Percentiles rank a stretch among this genome's conserved stretches.
Evolutionary conservation across 92 coral and sea anemone genomes (phyloP).

Genomic region (Metridium senile): DNA sequence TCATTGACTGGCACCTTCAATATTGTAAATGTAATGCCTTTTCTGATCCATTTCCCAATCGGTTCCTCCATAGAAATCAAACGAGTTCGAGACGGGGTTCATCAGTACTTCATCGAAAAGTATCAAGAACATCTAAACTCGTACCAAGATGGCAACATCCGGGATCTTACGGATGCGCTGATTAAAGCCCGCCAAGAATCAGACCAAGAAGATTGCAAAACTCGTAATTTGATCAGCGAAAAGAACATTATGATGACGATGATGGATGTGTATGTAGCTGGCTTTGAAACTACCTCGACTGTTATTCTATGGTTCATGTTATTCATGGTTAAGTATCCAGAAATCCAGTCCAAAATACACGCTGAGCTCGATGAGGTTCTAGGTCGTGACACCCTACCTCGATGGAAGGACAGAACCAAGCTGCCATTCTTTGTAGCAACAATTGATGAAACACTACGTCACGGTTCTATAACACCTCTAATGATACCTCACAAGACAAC

Average conservation of each 20-base stretch:
- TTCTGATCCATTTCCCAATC: conserved; percentile 51
- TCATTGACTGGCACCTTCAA: conserved; percentile 39
- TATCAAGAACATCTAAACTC: conserved; percentile 45
- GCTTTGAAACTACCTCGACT: conserved; percentile 52
- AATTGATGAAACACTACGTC: conserved; percentile 58
- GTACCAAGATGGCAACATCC: conserved; percentile 47
- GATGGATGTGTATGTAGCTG: conserved; percentile 52
- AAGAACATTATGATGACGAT: conserved; percentile 50
- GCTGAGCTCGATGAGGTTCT: not conserved
- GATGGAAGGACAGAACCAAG: conserved; percentile 42
- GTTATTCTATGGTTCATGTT: conserved; percentile 46
- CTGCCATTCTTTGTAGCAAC: conserved; percentile 52
- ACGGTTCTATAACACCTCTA: conserved; percentile 42
- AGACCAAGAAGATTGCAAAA: conserved; percentile 42
- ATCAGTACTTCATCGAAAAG: conserved; percentile 44
- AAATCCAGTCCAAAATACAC: conserved; percentile 3
- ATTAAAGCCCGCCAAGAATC: conserved; percentile 48
- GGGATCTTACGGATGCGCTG: conserved; percentile 57
- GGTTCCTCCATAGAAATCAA: conserved; percentile 46
- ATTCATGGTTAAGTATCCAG: not conserved
- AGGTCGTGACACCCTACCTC: conserved; percentile 51
- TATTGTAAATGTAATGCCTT: conserved; percentile 58
- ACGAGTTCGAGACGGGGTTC: conserved; percentile 39
- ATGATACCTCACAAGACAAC: conserved; percentile 62
- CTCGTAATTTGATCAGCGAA: conserved; percentile 27